Base-by-base conservation (phyloP, 2,888 invertebrate genomes). In the Pheosia tremula region DNA sequence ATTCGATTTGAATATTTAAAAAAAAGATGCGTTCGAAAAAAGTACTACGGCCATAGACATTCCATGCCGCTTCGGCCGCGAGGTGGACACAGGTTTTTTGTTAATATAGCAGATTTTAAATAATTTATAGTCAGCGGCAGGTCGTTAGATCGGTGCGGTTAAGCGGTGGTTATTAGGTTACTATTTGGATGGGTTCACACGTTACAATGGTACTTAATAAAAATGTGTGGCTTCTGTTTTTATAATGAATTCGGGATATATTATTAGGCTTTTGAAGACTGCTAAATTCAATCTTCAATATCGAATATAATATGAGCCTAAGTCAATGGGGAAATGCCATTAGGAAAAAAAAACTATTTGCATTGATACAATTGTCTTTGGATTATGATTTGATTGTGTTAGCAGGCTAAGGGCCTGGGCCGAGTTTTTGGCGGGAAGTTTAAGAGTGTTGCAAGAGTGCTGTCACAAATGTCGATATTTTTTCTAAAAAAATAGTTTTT, bases 1-100 rank as follows among this genome's bases (percentile, higher is more conserved):
- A 92, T 93, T 93, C 92, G 91, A 93, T 92, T 93, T 92, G 91
- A 93, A 93, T 92, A 75, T 89, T 88, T 88, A n/a, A 47, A 86
- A 88, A 90, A 89, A 90, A 88, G 85, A 80, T 83, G 83, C 83
- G 78, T 66, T 80, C 74, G 68, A 76, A 82, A 83, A 87, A 88
- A 86, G 86, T 79, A 77, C 81, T 82, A 81, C 80, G 82, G 79
- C 82, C 85, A 85, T 85, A 89, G 84, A 87, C 91, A 91, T 92
- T 92, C 91, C 89, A 82, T 66, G 56, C 43, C 56, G 56, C 71
- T 71, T 80, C 77, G 60, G 64, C 60, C 53, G 61, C 62, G 75
- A 68, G 71, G 75, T 77, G 72, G 79, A 75, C 79, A 68, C 70
- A 70, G 64, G 64, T 69, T 67, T 73, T 61, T 50, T 56, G 76